A percentile compares a stretch with the other conserved stretches of the same genome.
Evolutionary conservation across 2,113 vertebrate genomes (phyloP).

Genomic region (Scophthalmus maximus): DNA sequence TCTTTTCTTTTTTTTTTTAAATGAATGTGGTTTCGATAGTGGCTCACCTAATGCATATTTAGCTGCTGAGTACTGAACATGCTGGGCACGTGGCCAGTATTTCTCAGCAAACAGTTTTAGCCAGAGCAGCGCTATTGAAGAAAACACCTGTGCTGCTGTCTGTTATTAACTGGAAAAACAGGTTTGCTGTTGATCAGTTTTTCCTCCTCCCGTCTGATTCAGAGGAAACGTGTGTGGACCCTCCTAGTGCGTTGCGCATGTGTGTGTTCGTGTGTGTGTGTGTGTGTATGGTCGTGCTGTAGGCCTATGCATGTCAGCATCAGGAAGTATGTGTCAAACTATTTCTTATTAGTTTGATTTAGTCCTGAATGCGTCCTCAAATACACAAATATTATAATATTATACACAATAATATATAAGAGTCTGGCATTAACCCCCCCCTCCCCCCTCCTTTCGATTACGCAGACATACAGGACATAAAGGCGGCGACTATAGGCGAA

Average conservation of each 20-base stretch:
- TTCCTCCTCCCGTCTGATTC: constrained; percentile 38
- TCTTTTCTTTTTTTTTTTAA: neutral
- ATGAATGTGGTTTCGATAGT: no score
- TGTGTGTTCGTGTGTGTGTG: constrained; percentile 19
- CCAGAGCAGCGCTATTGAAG: constrained; percentile 17
- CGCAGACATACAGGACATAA: neutral
- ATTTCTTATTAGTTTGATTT: neutral
- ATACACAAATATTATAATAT: neutral
- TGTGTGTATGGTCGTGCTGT: neutral
- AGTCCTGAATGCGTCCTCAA: neutral
- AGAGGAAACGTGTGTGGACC: no score
- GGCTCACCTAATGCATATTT: no score
- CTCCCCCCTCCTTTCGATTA: no score
- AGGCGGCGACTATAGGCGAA: neutral
- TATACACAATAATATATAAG: no score
- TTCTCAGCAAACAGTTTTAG: neutral
- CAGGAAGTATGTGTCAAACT: neutral
- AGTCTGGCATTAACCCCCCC: no score
- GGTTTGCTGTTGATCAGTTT: constrained; percentile 74
- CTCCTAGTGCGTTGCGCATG: constrained; percentile 12
- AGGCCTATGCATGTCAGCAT: no score
- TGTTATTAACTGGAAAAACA: constrained; percentile 81
- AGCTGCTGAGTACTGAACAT: neutral
- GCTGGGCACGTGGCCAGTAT: constrained; percentile 18
- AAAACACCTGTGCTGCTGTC: constrained; percentile 57